Evolutionary conservation across 2,113 vertebrate species (phyloP).

Genomic region (Orycteropus afer): DNA sequence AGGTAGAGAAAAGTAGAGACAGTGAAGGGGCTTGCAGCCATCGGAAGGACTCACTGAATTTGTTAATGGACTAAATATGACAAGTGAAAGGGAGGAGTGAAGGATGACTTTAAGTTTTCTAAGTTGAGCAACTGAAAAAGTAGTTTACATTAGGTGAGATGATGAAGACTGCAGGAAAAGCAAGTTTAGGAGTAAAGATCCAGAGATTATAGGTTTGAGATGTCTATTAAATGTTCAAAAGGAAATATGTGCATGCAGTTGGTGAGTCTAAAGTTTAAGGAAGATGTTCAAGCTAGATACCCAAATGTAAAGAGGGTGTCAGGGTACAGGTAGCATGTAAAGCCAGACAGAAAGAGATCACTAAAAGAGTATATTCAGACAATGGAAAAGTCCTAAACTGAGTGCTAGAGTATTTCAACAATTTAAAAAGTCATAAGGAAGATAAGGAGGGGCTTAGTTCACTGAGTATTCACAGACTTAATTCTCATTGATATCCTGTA

Average conservation of each 20-base stretch:
- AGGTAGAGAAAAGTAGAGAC: neutral
- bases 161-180: neutral
- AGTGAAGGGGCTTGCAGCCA: neutral
- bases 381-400: neutral
- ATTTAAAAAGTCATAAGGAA: neutral
- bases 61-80: neutral
- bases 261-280: neutral
- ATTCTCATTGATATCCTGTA: neutral
- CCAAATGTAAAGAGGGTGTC: neutral
- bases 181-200: neutral
- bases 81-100: neutral
- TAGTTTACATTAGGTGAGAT: neutral
- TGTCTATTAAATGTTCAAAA: slow-evolving; percentile 12
- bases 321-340: neutral
- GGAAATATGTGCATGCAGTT: neutral
- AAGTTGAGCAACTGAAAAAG: neutral
- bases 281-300: neutral
- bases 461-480: neutral
- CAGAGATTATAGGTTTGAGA: neutral
- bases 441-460: neutral
- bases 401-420: neutral
- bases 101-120: neutral
- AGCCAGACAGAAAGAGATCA: neutral
- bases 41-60: neutral
- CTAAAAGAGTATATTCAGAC: neutral